phyloP scores from a whole-genome alignment of 1,140 invertebrate species.

The Drosophila leontia region DNA sequence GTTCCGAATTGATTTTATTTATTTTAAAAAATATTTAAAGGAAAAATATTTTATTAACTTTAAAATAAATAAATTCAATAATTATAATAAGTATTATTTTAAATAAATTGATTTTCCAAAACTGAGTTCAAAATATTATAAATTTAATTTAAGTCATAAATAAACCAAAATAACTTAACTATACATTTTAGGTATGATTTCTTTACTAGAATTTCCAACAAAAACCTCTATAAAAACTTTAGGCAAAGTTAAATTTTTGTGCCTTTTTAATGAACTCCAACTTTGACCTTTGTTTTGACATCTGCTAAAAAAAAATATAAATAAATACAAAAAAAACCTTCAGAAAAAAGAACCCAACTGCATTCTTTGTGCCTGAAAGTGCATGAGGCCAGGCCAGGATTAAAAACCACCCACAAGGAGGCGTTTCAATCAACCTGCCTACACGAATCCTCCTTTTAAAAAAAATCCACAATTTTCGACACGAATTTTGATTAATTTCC shows the following conservation, averaged over 20 bases:
- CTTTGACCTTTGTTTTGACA: constrained; percentile 30
- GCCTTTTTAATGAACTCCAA: not conserved
- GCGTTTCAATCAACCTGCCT: constrained; percentile 53
- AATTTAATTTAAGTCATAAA: not conserved
- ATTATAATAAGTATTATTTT: too few species aligned
- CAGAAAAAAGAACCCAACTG: constrained; percentile 2
- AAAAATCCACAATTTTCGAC: constrained; percentile 32
- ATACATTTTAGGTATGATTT: not conserved
- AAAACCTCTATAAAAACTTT: not conserved
- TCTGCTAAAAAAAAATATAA: constrained; percentile 6
- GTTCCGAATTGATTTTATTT: not conserved
- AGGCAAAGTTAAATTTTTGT: not conserved
- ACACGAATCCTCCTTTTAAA: constrained; percentile 6
- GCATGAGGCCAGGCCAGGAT: constrained; percentile 26
- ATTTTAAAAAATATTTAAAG: too few species aligned
- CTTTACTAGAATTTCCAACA: not conserved
- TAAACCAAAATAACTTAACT: too few species aligned
- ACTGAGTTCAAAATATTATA: not conserved
- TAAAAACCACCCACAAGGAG: constrained; percentile 61
- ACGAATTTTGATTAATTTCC: constrained; percentile 65
- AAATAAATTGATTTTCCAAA: not conserved
- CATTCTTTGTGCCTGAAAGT: constrained; percentile 37
- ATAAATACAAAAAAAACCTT: not conserved
- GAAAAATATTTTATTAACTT: not conserved
- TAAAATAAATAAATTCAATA: not conserved